Conservation (phyloP, 2,113 vertebrate species). For the Carassius carassius region DNA sequence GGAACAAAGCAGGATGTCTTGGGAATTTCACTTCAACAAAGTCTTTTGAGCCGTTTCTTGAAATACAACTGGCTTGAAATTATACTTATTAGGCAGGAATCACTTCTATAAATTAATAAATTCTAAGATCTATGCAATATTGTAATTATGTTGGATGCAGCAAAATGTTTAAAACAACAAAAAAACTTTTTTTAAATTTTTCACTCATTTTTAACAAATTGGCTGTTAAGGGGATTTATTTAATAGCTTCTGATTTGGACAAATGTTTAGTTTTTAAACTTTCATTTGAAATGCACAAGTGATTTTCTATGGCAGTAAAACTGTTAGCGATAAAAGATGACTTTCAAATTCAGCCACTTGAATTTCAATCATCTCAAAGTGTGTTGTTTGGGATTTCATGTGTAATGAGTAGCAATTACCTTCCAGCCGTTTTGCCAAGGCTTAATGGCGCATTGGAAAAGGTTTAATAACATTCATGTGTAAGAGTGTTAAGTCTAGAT, state of each 20-base stretch:
- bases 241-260: neutral
- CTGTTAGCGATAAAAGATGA: neutral
- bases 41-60: neutral
- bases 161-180: too few species aligned
- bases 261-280: neutral
- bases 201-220: too few species aligned
- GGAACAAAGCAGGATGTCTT: neutral
- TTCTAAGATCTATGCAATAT: neutral
- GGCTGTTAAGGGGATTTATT: neutral
- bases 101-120: neutral
- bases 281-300: conserved; percentile 15
- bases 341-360: conserved; percentile 18
- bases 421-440: neutral
- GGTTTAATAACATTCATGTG: conserved; percentile 10
- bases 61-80: neutral
- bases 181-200: too few species aligned
- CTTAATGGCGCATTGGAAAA: conserved; percentile 27
- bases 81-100: neutral
- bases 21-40: neutral
- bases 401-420: conserved; percentile 17
- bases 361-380: conserved; percentile 21
- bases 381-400: conserved; percentile 1
- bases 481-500: conserved; percentile 9
- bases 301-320: neutral
- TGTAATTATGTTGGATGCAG: too few species aligned